These are phyloP conservation scores for Neoaliturus tenellus DNA, from an alignment of 2,888 invertebrate genomes.

Conservation along the genomic window DNA sequence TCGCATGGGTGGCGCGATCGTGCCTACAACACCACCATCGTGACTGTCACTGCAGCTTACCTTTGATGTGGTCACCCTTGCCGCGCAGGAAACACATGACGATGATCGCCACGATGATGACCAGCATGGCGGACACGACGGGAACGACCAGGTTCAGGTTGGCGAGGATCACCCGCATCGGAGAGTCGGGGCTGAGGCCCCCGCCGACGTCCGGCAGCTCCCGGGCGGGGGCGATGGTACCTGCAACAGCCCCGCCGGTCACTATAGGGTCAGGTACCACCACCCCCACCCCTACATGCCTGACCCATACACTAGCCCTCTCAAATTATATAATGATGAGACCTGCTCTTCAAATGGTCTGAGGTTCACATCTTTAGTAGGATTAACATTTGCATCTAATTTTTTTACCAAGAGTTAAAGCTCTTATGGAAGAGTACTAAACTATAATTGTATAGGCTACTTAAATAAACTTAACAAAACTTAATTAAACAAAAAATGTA, in stretches of 20 bases:
- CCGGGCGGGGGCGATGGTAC: conserved; percentile 95
- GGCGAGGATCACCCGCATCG: conserved; percentile 90
- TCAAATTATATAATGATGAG: too few relatives aligned
- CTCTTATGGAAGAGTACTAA: too few relatives aligned
- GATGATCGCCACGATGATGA: conserved; percentile 94
- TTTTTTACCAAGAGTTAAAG: too few relatives aligned
- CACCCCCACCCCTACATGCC: neutral
- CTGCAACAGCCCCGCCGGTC: conserved; percentile 79
- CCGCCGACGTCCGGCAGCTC: conserved; percentile 85
- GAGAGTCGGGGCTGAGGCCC: conserved; percentile 73
- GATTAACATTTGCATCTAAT: too few relatives aligned
- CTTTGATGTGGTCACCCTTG: conserved; percentile 90
- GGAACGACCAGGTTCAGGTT: conserved; percentile 96
- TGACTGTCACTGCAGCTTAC: conserved; percentile 78
- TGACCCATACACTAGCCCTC: too few relatives aligned
- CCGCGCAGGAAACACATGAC: conserved; percentile 95
- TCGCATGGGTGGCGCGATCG: conserved; percentile 85
- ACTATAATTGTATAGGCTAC: too few relatives aligned
- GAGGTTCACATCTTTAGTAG: too few relatives aligned
- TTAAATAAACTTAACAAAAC: too few relatives aligned
- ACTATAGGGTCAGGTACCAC: conserved; percentile 39
- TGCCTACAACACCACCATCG: conserved; percentile 77
- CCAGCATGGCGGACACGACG: conserved; percentile 92
- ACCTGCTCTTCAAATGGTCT: too few relatives aligned
- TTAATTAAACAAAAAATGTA: too few relatives aligned